Evolutionary conservation across 1,140 invertebrate genomes (phyloP), one percentile per base, ranked within the genome.

Genomic region (Diorhabda elongata): DNA sequence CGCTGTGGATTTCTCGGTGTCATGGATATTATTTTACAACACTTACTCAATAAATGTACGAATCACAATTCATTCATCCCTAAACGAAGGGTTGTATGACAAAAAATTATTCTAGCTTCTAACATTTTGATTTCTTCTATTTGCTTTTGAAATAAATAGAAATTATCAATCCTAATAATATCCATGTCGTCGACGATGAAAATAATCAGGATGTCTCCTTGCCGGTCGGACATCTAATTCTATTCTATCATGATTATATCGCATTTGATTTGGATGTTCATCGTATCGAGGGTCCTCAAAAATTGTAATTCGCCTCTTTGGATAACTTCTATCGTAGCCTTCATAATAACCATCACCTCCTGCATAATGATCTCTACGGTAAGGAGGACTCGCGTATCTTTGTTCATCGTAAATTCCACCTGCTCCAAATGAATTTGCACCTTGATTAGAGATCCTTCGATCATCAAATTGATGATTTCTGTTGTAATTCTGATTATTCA

Each of bases 271-370:
- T 82, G 78, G 9, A 79, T 80, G 44, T 75, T 77, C 64, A 80
- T 81, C 78, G 67, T 85, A 84, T 69, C 85, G 79, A 5, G 86
- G 86, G 76, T 87, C 86, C 77, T 87, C 86, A 70, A 85, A 86
- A 68, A 86, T 85, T 0, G 84, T 86, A 57, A 86, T 85, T 42
- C 57, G 57, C 58, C 82, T 85, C 74, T 84, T 63, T 0, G 57
- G 66, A 66, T 66, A 66, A 45, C n/a, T 41, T 82, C 62, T 67
- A 9, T 71, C 68, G 6, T 66, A 58, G 45, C 61, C 62, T 3
- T 64, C 42, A 56, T 62, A 57, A 60, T 62, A 58, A 67, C 60
- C 9, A 64, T 63, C 41, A 1, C 44, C n/a, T 4, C 43, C 58
- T 26, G 11, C 44, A 45, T 61, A 9, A 11, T 68, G 64, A 42